Evolutionary conservation across 2,888 invertebrate species (phyloP), one percentile per base, ranked within the genome.

Genomic region (Machimus atricapillus): DNA sequence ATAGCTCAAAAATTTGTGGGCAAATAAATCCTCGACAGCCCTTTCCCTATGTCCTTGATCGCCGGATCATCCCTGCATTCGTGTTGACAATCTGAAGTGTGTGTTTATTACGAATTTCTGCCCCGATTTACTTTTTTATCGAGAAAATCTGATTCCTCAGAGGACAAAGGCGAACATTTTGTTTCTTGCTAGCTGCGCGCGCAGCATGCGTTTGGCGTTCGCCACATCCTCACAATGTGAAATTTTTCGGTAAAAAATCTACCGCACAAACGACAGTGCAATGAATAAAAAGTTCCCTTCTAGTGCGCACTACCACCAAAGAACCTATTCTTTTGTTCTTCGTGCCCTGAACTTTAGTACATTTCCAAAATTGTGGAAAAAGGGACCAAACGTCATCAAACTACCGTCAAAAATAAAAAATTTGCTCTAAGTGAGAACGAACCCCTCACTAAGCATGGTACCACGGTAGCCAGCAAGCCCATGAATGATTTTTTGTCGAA

Each of bases 1-100:
- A 86, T 52, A 76, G 58, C 74, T 86, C 19, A 88, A 87, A 88
- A 88, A 88, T 88, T 88, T 88, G 88, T 88, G 88, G 88, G 87
- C 88, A 88, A 88, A 88, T 88, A 88, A 87, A 87, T 43, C 85
- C 78, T 78, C 85, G 87, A 76, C 81, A 88, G 77, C 74, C 85
- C 74, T 74, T 43, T 52, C 74, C 58, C 85, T 76, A 9, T 19
- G 76, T 46, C 74, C 85, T 74, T 85, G 43, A 85, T 74, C 19
- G 85, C 74, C n/a, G 43, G 74, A 74, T 58, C 58, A 34, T 58
- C 58, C 31, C 5, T 85, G 46, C 46, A 31, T 37, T 56, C 77
- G 77, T 86, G 86, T 86, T 86, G 86, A 86, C 86, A 86, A 34
- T 77, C 37, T 86, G 77, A 86, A 86, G 86, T 86, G 86, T 77